A percentile compares a stretch with the other conserved stretches of the same genome.
Conservation (phyloP, 2,888 invertebrate species). For the Pyrrhosoma nymphula region DNA sequence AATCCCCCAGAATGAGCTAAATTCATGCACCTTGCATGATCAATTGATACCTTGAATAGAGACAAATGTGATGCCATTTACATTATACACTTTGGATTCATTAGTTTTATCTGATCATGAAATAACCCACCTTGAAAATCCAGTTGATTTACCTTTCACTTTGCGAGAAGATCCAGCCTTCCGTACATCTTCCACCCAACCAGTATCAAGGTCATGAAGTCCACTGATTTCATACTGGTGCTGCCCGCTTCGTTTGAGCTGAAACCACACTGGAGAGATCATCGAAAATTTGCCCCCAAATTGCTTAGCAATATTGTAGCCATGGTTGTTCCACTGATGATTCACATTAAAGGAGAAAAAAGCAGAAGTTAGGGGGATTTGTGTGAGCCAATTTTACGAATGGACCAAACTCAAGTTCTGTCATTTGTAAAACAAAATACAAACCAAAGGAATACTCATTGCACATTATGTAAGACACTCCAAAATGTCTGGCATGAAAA, state of each 20-base stretch:
- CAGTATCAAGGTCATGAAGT: slow-evolving; percentile 90
- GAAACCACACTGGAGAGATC: slow-evolving; percentile 97
- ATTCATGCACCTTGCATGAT: no score
- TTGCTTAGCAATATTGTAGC: slow-evolving; percentile 94
- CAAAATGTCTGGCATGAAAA: no score
- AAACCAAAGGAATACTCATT: no score
- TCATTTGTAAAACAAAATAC: no score
- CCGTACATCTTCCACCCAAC: slow-evolving; percentile 88
- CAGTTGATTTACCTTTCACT: slow-evolving; percentile 80
- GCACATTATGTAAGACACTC: no score
- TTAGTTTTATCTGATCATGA: no score
- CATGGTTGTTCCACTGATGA: slow-evolving; percentile 95
- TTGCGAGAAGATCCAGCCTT: slow-evolving; percentile 80
- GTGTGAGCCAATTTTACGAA: neutral
- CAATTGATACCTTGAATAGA: no score
- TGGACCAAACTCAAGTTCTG: neutral
- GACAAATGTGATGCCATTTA: no score
- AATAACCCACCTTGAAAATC: no score
- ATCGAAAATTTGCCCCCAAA: slow-evolving; percentile 94
- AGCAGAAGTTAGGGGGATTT: neutral
- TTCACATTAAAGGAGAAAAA: slow-evolving; percentile 70
- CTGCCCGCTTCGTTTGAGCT: slow-evolving; percentile 84
- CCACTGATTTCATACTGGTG: slow-evolving; percentile 85
- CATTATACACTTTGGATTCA: no score
- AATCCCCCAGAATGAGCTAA: no score